Evolutionary conservation across 2,888 invertebrate genomes (phyloP).

Genomic region (Drosophila emarginata): DNA sequence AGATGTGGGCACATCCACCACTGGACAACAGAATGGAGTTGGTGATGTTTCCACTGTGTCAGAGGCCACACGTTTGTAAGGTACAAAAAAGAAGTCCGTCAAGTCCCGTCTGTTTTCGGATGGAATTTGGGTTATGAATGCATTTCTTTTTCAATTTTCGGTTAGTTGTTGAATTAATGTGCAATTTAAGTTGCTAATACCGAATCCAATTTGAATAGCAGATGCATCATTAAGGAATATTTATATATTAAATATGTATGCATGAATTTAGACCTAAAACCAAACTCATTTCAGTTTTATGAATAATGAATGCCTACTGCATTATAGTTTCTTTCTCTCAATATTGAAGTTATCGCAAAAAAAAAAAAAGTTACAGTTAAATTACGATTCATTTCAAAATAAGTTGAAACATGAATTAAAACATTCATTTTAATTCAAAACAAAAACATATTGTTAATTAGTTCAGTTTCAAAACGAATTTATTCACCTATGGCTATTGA

Average conservation of each 20-base stretch:
- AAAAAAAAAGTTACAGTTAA: too few relatives aligned
- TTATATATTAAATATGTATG: not conserved
- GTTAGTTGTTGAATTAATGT: too few relatives aligned
- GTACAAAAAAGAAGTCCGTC: not conserved
- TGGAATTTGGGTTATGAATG: not conserved
- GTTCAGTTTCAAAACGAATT: not conserved
- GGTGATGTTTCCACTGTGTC: slow-evolving; percentile 83
- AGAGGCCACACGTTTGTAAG: slow-evolving; percentile 6
- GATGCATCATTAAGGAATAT: not conserved
- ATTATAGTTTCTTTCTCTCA: too few relatives aligned
- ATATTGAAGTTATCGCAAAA: too few relatives aligned
- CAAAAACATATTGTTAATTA: not conserved
- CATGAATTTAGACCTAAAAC: too few relatives aligned
- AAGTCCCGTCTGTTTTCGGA: not conserved
- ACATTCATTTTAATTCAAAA: not conserved
- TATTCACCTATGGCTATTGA: too few relatives aligned
- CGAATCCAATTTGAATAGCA: not conserved
- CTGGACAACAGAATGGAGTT: slow-evolving; percentile 2
- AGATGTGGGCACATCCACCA: slow-evolving; percentile 77
- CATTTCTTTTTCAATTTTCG: not conserved
- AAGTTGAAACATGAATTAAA: not conserved
- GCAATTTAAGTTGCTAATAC: not conserved
- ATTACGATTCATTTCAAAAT: not conserved
- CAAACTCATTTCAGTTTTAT: too few relatives aligned
- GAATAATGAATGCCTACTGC: too few relatives aligned